Evolutionary conservation across 2,113 vertebrate species (phyloP).

Genomic region (Clarias batrachus): DNA sequence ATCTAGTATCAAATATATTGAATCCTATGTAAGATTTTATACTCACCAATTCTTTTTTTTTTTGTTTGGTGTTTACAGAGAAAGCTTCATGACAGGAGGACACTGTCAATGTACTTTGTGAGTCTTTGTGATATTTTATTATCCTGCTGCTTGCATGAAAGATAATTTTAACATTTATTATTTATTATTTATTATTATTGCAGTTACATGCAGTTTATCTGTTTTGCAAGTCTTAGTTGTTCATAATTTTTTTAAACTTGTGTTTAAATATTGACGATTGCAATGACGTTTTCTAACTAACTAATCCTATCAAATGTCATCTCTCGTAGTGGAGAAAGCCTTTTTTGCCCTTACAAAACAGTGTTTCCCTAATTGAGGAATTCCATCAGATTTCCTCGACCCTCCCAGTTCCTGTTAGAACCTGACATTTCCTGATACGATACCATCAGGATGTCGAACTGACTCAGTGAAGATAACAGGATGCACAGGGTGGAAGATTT

Average conservation of each 20-base stretch:
- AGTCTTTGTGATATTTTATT: conserved; percentile 60
- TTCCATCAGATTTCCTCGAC: conserved; percentile 31
- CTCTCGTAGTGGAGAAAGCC: neutral
- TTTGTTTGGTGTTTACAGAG: conserved; percentile 74
- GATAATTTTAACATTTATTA: neutral
- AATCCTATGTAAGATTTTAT: neutral
- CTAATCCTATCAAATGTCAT: neutral
- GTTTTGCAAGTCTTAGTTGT: neutral
- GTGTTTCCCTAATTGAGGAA: conserved; percentile 29
- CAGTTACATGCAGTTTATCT: neutral
- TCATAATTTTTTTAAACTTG: neutral
- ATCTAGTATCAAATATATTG: conserved; percentile 20
- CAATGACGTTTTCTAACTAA: neutral
- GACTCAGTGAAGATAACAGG: conserved; percentile 49
- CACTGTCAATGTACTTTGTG: conserved; percentile 98
- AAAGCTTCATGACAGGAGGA: conserved; percentile 89
- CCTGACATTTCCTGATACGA: conserved; percentile 11
- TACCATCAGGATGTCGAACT: conserved; percentile 38
- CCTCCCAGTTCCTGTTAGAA: conserved; percentile 48
- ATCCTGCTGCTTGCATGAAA: neutral
- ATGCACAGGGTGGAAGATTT: conserved; percentile 32
- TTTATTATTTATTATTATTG: neutral
- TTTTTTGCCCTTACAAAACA: conserved; percentile 25
- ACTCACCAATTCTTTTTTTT: conserved; percentile 49
- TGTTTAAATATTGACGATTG: too few relatives aligned